Base-by-base conservation (phyloP, 2,797 vertebrate genomes). In the Microctenopoma steveboyesi region DNA sequence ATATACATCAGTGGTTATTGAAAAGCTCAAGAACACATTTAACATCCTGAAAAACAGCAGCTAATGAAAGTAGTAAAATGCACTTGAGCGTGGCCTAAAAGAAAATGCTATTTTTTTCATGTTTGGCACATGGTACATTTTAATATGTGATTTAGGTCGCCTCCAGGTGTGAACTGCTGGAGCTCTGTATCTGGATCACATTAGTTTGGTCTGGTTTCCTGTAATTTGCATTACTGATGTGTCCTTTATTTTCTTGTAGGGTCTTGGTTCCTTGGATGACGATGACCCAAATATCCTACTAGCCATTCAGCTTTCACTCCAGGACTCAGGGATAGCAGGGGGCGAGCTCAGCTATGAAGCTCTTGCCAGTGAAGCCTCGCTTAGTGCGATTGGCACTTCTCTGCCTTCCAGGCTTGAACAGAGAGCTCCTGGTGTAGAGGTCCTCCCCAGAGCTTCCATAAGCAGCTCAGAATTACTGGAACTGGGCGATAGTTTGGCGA, bases 211-310 rank as follows among this genome's bases (percentile, higher is more conserved):
- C 63, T 46, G 18, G 42, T 27, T 27, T 18, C 30, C 46, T 14
- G 63, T 47, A 7, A 14, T 35, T 33, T 18, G 45, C 15, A 13
- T 61, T 16, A 13, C 69, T 72, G 28, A 69, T 49, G 13, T 53
- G 2, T 63, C 18, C 7, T 66, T 33, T 50, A n/a, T 61, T 56
- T 40, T 62, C 30, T 87, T 60, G 5, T 86, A 96, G 96, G 96
- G 95, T 88, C 92, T 96, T 57, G 96, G 96, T 82, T 99, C 97
- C 72, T 86, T 99, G 88, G 98, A 99, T 79, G 98, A 99, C 66
- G 98, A 99, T 18, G 98, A 99, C 83, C 97, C 98, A 39, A 98
- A 99, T 92, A 98, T 99, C 82, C 93, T 99, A n/a, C 90, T 99
- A 78, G 98, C 98, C 81, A 99, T 99, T 84, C 98, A 99, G 91